Percentiles rank a stretch among this genome's conserved stretches.
Evolutionary conservation across 2,888 invertebrate species (phyloP).

Genomic region (Acanthosepion pharaonis): DNA sequence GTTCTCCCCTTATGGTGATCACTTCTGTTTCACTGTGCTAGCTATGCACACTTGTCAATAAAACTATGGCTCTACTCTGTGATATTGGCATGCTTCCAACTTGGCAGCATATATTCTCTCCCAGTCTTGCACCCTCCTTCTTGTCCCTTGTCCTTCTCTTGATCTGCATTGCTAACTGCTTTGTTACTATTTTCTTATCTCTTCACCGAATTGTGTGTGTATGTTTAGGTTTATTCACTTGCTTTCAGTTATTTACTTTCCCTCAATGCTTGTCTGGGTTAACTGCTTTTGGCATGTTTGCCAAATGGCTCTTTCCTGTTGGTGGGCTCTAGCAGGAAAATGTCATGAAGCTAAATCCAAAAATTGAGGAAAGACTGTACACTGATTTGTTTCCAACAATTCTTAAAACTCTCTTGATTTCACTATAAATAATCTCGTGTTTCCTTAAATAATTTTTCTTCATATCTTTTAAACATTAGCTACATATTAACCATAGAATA

Average conservation of each 20-base stretch:
- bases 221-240: neutral
- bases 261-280: neutral
- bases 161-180: neutral
- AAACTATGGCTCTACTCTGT: neutral
- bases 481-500: no score
- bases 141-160: neutral
- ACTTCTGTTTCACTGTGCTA: neutral
- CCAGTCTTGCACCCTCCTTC: neutral
- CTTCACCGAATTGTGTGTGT: neutral
- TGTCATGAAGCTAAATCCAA: no score
- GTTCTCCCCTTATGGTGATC: neutral
- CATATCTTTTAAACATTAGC: no score
- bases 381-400: no score
- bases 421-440: no score
- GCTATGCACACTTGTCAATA: neutral
- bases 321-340: no score
- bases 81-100: conserved; percentile 6
- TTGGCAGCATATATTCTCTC: neutral
- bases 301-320: no score
- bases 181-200: neutral
- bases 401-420: no score
- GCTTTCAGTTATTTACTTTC: neutral
- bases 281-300: neutral
- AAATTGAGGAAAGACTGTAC: no score
- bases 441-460: no score